Conservation (phyloP, 2,888 invertebrate species). For the Rotaria sp. region DNA sequence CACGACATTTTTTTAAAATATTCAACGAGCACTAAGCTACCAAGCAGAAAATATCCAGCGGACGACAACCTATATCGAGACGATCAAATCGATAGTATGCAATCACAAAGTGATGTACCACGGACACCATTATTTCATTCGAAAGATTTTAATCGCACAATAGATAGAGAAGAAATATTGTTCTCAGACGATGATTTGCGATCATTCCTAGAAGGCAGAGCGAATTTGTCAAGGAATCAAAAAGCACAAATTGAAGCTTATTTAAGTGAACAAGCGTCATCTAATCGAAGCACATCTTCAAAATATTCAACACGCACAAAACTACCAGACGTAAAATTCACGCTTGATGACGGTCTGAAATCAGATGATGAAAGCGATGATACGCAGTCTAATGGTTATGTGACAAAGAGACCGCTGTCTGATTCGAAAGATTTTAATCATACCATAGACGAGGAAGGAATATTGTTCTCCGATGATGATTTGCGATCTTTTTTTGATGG, state of each 20-base stretch:
- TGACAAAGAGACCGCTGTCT: rapidly evolving
- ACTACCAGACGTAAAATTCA: not conserved
- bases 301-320: not conserved
- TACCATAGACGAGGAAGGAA: not conserved
- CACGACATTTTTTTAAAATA: not conserved
- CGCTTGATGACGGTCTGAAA: not conserved
- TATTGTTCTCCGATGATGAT: not conserved
- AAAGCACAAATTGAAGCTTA: not conserved
- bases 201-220: too few species aligned
- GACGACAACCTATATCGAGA: not conserved
- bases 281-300: not conserved
- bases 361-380: too few species aligned
- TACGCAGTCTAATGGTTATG: too few species aligned
- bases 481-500: not conserved
- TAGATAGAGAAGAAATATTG: not conserved
- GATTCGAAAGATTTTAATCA: not conserved
- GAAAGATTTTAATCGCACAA: not conserved
- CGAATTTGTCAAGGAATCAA: not conserved
- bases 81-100: not conserved
- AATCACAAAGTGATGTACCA: not conserved
- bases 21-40: not conserved
- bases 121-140: not conserved
- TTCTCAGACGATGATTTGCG: not conserved
- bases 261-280: not conserved
- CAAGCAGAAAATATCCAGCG: too few species aligned